A percentile compares a stretch with the other conserved stretches of the same genome.
Evolutionary conservation across 2,113 vertebrate species (phyloP).

Genomic region (Montifringilla adamsi): DNA sequence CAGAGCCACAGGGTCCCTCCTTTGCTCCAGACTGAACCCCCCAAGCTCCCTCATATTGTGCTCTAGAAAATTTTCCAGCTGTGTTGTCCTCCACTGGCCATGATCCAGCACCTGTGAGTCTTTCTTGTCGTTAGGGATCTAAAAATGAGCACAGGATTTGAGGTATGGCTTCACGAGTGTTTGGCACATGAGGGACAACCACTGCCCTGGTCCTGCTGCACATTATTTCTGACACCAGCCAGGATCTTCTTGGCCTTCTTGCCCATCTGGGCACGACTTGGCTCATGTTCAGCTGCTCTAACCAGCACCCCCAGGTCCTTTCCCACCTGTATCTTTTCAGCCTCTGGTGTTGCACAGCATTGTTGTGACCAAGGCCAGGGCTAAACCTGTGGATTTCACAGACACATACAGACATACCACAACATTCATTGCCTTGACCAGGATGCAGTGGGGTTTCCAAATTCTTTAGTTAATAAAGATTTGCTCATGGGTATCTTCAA

Average conservation of each 20-base stretch:
- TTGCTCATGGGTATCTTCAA: not conserved
- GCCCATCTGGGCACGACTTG: not conserved
- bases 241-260: not conserved
- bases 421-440: not conserved
- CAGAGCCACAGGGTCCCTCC: accelerated
- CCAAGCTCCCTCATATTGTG: accelerated
- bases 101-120: not conserved
- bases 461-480: not conserved
- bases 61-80: not conserved
- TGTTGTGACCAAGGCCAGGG: not conserved
- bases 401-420: not conserved
- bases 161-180: not conserved
- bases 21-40: not conserved
- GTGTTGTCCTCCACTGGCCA: not conserved
- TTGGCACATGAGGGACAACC: not conserved
- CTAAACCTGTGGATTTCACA: not conserved
- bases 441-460: not conserved
- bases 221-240: not conserved
- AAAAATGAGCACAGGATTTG: accelerated
- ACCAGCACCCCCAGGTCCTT: not conserved
- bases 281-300: not conserved
- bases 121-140: not conserved
- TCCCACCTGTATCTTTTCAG: not conserved
- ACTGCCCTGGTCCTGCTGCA: not conserved
- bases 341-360: not conserved